phyloP scores from a whole-genome alignment of 1,140 invertebrate species.

The Mercenaria mercenaria region DNA sequence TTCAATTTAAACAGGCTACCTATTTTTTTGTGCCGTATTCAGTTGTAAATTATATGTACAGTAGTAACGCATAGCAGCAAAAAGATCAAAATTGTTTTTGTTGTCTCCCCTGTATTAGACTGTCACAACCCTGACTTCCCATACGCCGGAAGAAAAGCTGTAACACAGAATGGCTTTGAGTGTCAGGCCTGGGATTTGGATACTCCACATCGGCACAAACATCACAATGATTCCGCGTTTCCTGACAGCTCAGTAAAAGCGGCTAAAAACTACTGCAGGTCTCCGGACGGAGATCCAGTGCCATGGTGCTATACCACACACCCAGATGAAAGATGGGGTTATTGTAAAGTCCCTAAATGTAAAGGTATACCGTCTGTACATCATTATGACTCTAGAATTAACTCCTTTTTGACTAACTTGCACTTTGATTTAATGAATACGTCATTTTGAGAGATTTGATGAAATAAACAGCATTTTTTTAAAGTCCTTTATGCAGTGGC shows the following conservation, averaged over 20 bases:
- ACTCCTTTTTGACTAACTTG: background rate
- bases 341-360: constrained; percentile 63
- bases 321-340: constrained; percentile 85
- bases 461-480: no score
- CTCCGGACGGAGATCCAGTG: constrained; percentile 95
- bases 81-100: no score
- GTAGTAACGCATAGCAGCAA: no score
- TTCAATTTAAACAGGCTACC: no score
- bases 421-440: no score
- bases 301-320: constrained; percentile 98
- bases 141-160: constrained; percentile 65
- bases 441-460: no score
- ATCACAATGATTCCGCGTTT: constrained; percentile 91
- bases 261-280: constrained; percentile 96
- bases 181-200: constrained; percentile 74
- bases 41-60: no score
- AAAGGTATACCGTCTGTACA: no score
- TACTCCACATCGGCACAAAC: constrained; percentile 66
- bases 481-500: no score
- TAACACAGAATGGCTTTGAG: constrained; percentile 67
- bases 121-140: background rate
- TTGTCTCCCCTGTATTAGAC: no score
- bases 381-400: background rate
- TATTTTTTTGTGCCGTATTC: no score
- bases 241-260: constrained; percentile 92